Conservation (phyloP, 2,888 invertebrate species). For the Argyresthia albistria region DNA sequence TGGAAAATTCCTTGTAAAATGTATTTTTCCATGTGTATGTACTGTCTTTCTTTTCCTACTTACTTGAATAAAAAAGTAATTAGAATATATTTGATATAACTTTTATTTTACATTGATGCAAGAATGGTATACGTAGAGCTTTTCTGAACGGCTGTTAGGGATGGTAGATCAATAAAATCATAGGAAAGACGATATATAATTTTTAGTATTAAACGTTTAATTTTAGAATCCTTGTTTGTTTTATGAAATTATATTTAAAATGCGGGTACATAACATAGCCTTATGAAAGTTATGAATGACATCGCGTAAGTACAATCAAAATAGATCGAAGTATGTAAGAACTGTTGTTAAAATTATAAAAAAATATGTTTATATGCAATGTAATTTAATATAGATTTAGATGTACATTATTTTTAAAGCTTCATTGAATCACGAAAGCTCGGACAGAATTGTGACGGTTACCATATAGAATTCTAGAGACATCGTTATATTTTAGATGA, state of each 20-base stretch:
- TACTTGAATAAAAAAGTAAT: constrained; percentile 1
- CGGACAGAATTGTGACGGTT: constrained; percentile 27
- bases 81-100: background rate
- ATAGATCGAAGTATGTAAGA: constrained; percentile 40
- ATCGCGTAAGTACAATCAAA: constrained; percentile 51
- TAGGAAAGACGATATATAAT: constrained; percentile 9
- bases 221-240: constrained; percentile 56
- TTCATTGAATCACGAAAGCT: constrained; percentile 34
- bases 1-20: background rate
- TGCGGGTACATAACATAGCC: constrained; percentile 47
- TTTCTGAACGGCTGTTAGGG: background rate
- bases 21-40: background rate
- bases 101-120: background rate
- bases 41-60: background rate
- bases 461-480: constrained; percentile 10
- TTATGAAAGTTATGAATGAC: constrained; percentile 24
- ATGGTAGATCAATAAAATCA: background rate
- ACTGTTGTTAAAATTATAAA: constrained; percentile 42
- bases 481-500: too few species aligned
- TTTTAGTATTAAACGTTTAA: constrained; percentile 41
- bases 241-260: constrained; percentile 50
- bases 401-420: constrained; percentile 41
- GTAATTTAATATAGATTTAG: constrained; percentile 54
- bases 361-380: constrained; percentile 45
- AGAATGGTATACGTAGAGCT: background rate